phyloP scores from a whole-genome alignment of 2,113 vertebrate genomes.

The Dasyprocta punctata region DNA sequence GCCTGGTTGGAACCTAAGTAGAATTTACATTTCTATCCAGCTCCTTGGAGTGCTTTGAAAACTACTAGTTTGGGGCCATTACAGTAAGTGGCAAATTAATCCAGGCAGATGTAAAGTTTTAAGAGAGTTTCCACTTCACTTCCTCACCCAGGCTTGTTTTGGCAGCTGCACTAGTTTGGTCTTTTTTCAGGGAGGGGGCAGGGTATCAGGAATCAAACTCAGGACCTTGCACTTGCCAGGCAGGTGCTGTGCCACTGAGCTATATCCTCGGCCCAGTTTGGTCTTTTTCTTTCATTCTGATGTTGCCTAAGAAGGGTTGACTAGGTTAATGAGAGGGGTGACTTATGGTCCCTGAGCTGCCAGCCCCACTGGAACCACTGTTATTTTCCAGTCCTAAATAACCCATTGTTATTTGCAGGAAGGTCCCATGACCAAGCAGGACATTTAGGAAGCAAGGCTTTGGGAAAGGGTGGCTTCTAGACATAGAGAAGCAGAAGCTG shows the following conservation, averaged over 20 bases:
- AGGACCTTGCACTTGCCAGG: too few relatives aligned
- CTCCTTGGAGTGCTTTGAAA: slow-evolving; percentile 1
- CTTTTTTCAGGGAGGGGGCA: too few relatives aligned
- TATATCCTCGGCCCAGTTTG: background rate
- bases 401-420: slow-evolving; percentile 24
- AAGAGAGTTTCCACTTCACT: background rate
- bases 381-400: background rate
- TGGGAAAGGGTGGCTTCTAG: background rate
- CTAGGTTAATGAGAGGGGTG: background rate
- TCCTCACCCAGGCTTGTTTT: background rate
- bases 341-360: background rate
- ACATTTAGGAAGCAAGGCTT: slow-evolving; percentile 23
- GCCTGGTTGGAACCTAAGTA: background rate
- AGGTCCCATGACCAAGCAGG: slow-evolving; percentile 2
- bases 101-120: background rate
- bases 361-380: background rate
- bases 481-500: background rate
- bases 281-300: slow-evolving; percentile 16
- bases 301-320: background rate
- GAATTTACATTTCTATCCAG: slow-evolving; percentile 15
- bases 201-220: too few relatives aligned
- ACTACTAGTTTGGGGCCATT: background rate
- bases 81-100: slow-evolving; percentile 10
- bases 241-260: too few relatives aligned
- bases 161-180: background rate